Conservation (phyloP, 1,140 invertebrate genomes). For the Melitaea cinxia region DNA sequence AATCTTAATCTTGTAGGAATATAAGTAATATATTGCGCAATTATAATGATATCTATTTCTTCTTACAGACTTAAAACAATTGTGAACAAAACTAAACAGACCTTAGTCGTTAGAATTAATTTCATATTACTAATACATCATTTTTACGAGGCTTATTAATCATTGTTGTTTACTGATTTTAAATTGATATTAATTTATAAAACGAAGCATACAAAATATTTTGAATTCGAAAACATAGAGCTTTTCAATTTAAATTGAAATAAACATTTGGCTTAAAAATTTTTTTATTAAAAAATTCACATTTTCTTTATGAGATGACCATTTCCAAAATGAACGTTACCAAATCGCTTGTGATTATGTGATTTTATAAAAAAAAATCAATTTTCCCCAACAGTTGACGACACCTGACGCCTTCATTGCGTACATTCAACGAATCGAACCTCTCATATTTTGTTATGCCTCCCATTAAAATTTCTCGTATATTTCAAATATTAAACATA, state of each 20-base stretch:
- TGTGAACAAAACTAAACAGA: no score
- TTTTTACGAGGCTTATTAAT: no score
- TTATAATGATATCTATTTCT: no score
- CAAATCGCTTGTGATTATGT: constrained; percentile 55
- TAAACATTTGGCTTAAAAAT: background rate
- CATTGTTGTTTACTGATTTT: no score
- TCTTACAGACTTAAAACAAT: no score
- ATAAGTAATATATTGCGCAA: no score
- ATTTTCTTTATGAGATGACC: background rate
- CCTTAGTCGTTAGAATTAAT: no score
- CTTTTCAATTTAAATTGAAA: background rate
- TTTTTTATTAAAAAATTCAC: background rate
- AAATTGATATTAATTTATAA: no score
- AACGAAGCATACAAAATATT: background rate
- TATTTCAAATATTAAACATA: constrained; percentile 41
- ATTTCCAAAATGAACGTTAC: constrained; percentile 40
- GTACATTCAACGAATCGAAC: constrained; percentile 41
- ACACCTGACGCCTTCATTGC: constrained; percentile 57
- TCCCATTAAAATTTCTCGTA: constrained; percentile 41
- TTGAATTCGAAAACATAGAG: background rate
- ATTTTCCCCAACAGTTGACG: constrained; percentile 44
- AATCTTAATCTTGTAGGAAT: no score
- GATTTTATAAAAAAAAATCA: constrained; percentile 55
- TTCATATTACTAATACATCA: no score
- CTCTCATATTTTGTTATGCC: constrained; percentile 48